phyloP scores from a whole-genome alignment of 2,888 invertebrate genomes.

The Nemotelus nigrinus region DNA sequence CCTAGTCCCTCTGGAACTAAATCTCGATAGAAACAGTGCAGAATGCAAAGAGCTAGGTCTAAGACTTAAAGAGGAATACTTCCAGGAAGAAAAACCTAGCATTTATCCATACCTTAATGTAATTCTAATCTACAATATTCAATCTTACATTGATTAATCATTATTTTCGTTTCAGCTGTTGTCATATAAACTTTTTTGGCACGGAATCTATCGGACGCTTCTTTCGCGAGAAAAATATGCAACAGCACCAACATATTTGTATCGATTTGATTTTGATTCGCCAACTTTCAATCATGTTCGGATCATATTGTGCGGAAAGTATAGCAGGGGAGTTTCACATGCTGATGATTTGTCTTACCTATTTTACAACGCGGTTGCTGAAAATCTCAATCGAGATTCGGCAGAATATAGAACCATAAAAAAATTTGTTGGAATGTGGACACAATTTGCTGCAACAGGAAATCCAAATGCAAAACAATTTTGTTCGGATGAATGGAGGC shows the following conservation, averaged over 20 bases:
- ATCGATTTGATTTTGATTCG: constrained; percentile 62
- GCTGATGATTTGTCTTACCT: constrained; percentile 63
- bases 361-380: constrained; percentile 58
- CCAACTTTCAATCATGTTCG: constrained; percentile 50
- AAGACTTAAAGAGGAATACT: constrained; percentile 64
- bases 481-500: constrained; percentile 44
- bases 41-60: constrained; percentile 59
- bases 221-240: constrained; percentile 56
- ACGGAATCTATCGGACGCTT: constrained; percentile 60
- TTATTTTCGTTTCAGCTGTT: constrained; percentile 54
- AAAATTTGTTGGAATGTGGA: constrained; percentile 60
- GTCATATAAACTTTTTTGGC: constrained; percentile 61
- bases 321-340: constrained; percentile 60
- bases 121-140: not conserved
- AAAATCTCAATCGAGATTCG: constrained; percentile 55
- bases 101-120: constrained; percentile 23
- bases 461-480: constrained; percentile 57
- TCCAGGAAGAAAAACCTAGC: constrained; percentile 62
- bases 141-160: not conserved
- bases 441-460: constrained; percentile 59
- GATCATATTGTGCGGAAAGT: constrained; percentile 55
- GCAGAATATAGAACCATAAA: constrained; percentile 57
- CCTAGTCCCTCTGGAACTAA: constrained; percentile 60
- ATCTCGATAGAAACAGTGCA: constrained; percentile 56
- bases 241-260: constrained; percentile 60